phyloP scores from a whole-genome alignment of 2,888 invertebrate genomes.

The Sinhomidia bicolor region DNA sequence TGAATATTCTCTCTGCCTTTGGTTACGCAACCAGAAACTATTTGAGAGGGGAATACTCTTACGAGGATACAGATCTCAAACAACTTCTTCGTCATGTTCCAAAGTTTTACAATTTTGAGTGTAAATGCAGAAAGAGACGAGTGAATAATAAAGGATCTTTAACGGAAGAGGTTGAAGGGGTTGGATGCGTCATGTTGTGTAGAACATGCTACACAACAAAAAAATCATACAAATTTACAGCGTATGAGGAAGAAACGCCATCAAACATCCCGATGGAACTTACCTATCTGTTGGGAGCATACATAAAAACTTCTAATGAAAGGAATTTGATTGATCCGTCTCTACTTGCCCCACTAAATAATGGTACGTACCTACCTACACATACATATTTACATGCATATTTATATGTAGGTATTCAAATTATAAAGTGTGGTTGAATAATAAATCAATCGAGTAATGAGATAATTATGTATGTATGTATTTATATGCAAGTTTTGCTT shows the following conservation, averaged over 20 bases:
- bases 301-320: constrained; percentile 55
- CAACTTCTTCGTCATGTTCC: constrained; percentile 75
- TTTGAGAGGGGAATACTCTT: constrained; percentile 76
- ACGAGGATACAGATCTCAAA: constrained; percentile 76
- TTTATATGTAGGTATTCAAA: not conserved
- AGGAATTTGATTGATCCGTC: constrained; percentile 57
- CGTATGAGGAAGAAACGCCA: constrained; percentile 75
- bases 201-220: constrained; percentile 37
- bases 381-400: constrained; percentile 50
- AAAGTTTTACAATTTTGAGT: constrained; percentile 71
- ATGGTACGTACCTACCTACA: no score
- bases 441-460: no score
- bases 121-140: constrained; percentile 50
- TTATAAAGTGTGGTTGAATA: no score
- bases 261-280: constrained; percentile 78
- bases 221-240: constrained; percentile 66
- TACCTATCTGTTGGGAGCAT: constrained; percentile 72
- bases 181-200: constrained; percentile 13
- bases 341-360: constrained; percentile 59
- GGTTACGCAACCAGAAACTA: constrained; percentile 75
- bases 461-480: no score
- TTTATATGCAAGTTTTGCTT: no score
- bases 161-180: not conserved
- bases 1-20: constrained; percentile 76
- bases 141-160: not conserved